Base-by-base conservation (phyloP, 1,140 invertebrate species). In the Thaumatotibia leucotreta region DNA sequence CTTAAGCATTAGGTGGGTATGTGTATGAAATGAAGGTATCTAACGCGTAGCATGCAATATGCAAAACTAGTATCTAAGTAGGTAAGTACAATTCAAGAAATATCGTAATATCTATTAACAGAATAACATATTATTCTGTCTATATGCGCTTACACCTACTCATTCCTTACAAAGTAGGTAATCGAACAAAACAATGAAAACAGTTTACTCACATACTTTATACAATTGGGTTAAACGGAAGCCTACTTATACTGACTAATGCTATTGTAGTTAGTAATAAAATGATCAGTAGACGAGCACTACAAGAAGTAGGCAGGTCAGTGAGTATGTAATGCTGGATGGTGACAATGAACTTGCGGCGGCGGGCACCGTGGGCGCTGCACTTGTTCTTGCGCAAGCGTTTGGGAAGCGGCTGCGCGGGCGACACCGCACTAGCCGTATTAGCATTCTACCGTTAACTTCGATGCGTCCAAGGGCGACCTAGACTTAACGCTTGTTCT, bases 401-500 rank as follows among this genome's bases (percentile, higher is more conserved):
- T 76, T 76, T 72, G 80, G 78, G 80, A 80, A 79, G 74, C 74
- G 66, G 65, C 66, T 62, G 73, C 69, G 69, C 76, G 76, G 78
- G 75, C 74, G 83, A 85, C 83, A 83, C 76, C 74, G 70, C 54
- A 72, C 75, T 78, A 74, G 65, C 67, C 79, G 75, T 81, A 87
- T 87, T 87, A 89, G 77, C 81, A 84, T 84, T 86, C 84, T 84
- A 87, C 87, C 87, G 87, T 88, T 89, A 89, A 76, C 78, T 82
- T 74, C 45, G 77, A 70, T 80, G 63, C 70, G 33, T 67, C 76
- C 77, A 81, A 80, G 79, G 78, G 76, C 61, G 61, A 14, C 14
- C 29, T 33, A 62, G 77, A 82, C 69, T 68, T 76, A 76, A 83
- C 80, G 23, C 23, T 27, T 58, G 49, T n/a, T 22, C 17, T 27